These are phyloP conservation scores for Salvator merianae DNA, from an alignment of 2,113 vertebrate genomes.

Conservation along the genomic window DNA sequence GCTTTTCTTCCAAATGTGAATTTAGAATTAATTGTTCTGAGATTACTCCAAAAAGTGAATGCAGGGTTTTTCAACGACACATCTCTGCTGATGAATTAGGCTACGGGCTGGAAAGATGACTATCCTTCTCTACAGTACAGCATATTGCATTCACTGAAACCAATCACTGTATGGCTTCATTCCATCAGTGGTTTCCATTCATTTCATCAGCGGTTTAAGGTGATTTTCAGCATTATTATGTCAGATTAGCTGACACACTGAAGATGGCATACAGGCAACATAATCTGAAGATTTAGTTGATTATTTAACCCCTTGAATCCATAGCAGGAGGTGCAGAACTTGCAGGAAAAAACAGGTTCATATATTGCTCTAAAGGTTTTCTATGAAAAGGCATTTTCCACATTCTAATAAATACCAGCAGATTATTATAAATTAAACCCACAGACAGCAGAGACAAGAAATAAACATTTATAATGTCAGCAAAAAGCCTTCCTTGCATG, in stretches of 20 bases:
- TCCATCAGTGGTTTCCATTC: neutral
- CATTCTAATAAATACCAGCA: conserved; percentile 50
- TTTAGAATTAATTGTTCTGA: too few relatives aligned
- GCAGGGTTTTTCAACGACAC: neutral
- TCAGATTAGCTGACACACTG: neutral
- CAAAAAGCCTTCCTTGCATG: conserved; percentile 31
- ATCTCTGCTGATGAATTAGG: neutral
- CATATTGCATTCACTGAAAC: neutral
- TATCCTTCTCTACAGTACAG: neutral
- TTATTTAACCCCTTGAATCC: neutral
- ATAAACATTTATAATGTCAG: conserved; percentile 36
- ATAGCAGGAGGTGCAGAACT: rapidly evolving
- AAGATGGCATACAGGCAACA: neutral
- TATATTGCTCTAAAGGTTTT: conserved; percentile 54
- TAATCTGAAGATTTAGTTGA: neutral
- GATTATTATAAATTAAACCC: conserved; percentile 61
- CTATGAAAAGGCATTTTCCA: conserved; percentile 27
- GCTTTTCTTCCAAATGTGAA: too few relatives aligned
- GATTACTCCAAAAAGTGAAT: neutral
- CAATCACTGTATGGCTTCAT: neutral
- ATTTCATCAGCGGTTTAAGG: neutral
- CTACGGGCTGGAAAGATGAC: too few relatives aligned
- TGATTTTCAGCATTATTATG: neutral
- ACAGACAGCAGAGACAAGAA: conserved; percentile 26
- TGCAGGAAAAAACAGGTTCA: conserved; percentile 12